These are phyloP conservation scores for Drosophila phalerata DNA, from an alignment of 2,888 invertebrate species.

Conservation along the genomic window DNA sequence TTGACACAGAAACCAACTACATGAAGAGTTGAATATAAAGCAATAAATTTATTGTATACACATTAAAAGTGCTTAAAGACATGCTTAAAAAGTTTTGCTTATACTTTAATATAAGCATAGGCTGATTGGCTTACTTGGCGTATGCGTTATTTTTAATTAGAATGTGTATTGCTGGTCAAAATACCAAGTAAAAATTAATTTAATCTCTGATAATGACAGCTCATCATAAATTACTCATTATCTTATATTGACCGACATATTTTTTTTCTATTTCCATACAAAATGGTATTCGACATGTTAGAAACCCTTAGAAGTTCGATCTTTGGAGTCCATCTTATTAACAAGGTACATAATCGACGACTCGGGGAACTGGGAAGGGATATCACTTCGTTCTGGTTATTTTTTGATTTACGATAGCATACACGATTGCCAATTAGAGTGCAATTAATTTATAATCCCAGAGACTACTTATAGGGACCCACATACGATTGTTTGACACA, in stretches of 20 bases:
- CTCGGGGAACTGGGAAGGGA: conserved; percentile 16
- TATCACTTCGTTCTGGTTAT: conserved; percentile 27
- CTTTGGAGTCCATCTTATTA: conserved; percentile 11
- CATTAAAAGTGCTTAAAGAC: conserved; percentile 21
- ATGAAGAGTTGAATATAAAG: conserved; percentile 18
- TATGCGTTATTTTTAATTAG: conserved; percentile 43
- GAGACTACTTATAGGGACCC: conserved; percentile 46
- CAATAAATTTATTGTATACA: conserved; percentile 30
- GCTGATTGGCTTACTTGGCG: conserved; percentile 17
- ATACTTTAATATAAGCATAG: conserved; percentile 4
- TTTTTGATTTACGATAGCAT: conserved; percentile 65
- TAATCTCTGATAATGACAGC: neutral
- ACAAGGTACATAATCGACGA: conserved; percentile 15
- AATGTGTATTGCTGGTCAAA: neutral
- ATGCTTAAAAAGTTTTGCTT: conserved; percentile 11
- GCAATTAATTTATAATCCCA: conserved; percentile 80
- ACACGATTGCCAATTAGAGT: conserved; percentile 74
- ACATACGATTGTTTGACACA: conserved; percentile 65
- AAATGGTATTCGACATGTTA: neutral
- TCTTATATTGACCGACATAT: neutral
- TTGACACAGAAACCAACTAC: conserved; percentile 68
- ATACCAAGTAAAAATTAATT: neutral
- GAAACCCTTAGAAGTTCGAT: neutral
- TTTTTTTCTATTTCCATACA: no score
- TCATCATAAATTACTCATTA: neutral